Evolutionary conservation across 2,797 vertebrate species (phyloP), one percentile per base, ranked within the genome.

Genomic region (Urocyon cinereoargenteus): DNA sequence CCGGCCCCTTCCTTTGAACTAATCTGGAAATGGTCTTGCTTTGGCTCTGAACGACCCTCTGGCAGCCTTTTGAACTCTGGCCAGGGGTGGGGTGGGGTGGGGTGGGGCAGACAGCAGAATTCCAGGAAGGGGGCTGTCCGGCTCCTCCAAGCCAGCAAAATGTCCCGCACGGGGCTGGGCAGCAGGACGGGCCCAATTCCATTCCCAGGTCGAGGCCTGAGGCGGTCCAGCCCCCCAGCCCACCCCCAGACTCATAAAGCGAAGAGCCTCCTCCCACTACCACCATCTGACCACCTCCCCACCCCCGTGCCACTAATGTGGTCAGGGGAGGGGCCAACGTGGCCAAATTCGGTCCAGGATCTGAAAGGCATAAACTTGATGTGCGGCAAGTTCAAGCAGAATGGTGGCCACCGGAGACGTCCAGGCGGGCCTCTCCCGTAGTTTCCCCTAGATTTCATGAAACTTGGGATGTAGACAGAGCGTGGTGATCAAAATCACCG

Each of bases 401-500:
- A 34, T 0, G 3, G 49, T 3, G 7, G n/a, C 11, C n/a, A 18
- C 10, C 26, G 5, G 21, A 57, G 36, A 4, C 0, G 19, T 13
- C 31, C 51, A 1, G 5, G 0, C 0, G 6, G 79, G n/a, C 28
- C 45, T 9, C 51, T 40, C 51, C 34, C 7, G 12, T 19, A 24
- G 49, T 5, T 9, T 2, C 5, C 1, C 5, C 49, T 7, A 1
- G 26, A 22, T 26, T 18, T 49, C 14, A 2, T 5, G 26, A 51
- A 49, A 77, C 73, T 77, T 40, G 16, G 45, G 73, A 4, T 15
- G 16, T 19, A 11, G 26, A 28, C 2, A 19, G 40, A n/a, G 49
- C 13, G 2, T 6, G 3, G 51, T 1, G 14, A 1, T 2, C 3
- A 11, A 5, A 49, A 2, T 45, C 5, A 2, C 68, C 9, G 0